Conservation (phyloP, 2,797 vertebrate genomes). For the Sebastes jordani region DNA sequence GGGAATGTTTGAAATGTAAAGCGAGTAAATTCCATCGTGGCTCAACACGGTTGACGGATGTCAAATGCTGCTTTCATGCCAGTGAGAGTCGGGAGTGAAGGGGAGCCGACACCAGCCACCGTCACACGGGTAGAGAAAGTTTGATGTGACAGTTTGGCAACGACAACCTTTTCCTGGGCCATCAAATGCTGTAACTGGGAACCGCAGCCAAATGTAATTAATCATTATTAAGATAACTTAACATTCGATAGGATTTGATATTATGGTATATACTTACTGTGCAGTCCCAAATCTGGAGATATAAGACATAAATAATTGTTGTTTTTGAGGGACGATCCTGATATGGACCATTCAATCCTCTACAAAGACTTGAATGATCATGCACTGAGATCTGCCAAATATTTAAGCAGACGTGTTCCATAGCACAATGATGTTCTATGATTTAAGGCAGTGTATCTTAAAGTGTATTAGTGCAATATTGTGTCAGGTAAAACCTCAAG, state of each 20-base stretch:
- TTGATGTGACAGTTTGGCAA: constrained; percentile 27
- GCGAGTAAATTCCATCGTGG: constrained; percentile 36
- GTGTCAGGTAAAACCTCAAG: too few relatives aligned
- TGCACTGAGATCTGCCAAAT: not conserved
- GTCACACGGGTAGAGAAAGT: constrained; percentile 1
- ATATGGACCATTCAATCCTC: not conserved
- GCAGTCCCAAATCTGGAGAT: not conserved
- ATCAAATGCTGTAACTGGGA: not conserved
- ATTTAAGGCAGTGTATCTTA: not conserved
- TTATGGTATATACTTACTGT: not conserved
- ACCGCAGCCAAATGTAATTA: not conserved
- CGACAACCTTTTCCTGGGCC: constrained; percentile 1
- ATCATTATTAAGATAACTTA: not conserved
- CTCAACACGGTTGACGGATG: constrained; percentile 48
- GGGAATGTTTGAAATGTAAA: constrained; percentile 52
- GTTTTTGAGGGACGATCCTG: not conserved
- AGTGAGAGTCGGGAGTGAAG: constrained; percentile 25
- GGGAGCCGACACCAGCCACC: constrained; percentile 9
- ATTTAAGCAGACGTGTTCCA: not conserved
- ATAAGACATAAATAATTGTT: not conserved
- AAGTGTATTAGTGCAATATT: not conserved
- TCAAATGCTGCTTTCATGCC: constrained; percentile 36
- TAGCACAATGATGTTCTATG: not conserved
- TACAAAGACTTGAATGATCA: not conserved
- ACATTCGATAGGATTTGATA: not conserved